Evolutionary conservation across 2,888 invertebrate genomes (phyloP).

Genomic region (Seira sanloemensis): DNA sequence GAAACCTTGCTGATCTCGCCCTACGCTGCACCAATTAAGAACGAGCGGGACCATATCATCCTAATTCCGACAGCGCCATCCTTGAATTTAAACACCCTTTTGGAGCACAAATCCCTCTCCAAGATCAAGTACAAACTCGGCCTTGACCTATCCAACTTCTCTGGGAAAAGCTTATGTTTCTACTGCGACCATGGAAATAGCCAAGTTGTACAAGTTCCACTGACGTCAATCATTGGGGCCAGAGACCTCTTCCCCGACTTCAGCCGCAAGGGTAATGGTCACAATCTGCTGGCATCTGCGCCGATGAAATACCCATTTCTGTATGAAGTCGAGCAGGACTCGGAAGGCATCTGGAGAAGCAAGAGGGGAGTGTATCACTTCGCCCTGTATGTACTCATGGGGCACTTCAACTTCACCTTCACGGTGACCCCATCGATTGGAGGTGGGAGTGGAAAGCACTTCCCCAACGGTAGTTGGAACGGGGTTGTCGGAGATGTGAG

Average conservation of each 20-base stretch:
- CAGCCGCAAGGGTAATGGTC: constrained; percentile 15
- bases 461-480: constrained; percentile 33
- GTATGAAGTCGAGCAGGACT: background rate
- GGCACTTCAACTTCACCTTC: constrained; percentile 10
- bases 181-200: background rate
- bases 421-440: constrained; percentile 22
- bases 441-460: constrained; percentile 22
- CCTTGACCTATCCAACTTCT: background rate
- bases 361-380: constrained; percentile 8
- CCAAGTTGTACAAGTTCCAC: background rate
- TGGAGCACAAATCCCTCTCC: background rate
- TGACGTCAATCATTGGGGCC: background rate
- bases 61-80: background rate
- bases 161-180: background rate
- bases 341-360: background rate
- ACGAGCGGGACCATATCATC: constrained; percentile 16
- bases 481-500: constrained; percentile 25
- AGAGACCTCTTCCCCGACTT: constrained; percentile 14
- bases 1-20: background rate
- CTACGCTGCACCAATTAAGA: background rate
- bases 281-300: background rate
- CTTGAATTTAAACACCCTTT: background rate
- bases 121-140: constrained; percentile 11
- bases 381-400: background rate
- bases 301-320: constrained; percentile 24